These are phyloP conservation scores for Ctenicera cuprea DNA, from an alignment of 2,888 invertebrate species.

Conservation along the genomic window DNA sequence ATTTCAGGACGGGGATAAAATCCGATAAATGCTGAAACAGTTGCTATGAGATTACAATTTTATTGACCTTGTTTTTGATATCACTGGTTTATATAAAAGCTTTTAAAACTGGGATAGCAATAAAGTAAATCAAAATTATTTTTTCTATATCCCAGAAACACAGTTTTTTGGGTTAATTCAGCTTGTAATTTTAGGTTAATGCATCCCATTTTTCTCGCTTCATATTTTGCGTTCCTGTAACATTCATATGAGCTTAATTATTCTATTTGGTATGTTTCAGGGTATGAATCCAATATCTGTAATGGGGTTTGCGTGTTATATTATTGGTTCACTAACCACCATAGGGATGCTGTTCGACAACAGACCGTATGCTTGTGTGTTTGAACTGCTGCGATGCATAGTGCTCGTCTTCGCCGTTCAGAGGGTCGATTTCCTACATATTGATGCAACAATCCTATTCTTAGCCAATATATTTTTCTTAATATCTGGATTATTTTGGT, in stretches of 20 bases:
- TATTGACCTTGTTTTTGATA: too few relatives aligned
- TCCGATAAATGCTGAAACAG: too few relatives aligned
- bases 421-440: slow-evolving; percentile 70
- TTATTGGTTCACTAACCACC: slow-evolving; percentile 80
- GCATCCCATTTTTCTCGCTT: not conserved
- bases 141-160: not conserved
- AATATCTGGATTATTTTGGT: slow-evolving; percentile 79
- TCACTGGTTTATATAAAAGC: too few relatives aligned
- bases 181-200: not conserved
- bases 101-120: too few relatives aligned
- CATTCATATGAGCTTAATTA: slow-evolving; percentile 12
- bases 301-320: slow-evolving; percentile 77
- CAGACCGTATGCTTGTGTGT: slow-evolving; percentile 76
- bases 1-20: too few relatives aligned
- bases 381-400: slow-evolving; percentile 82
- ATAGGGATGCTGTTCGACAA: slow-evolving; percentile 85
- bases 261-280: slow-evolving; percentile 72
- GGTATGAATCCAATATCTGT: slow-evolving; percentile 78
- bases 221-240: not conserved
- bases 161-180: not conserved
- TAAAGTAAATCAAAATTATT: too few relatives aligned
- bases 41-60: too few relatives aligned
- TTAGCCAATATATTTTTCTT: slow-evolving; percentile 77
- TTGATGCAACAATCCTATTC: slow-evolving; percentile 71
- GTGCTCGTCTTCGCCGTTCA: slow-evolving; percentile 74